Evolutionary conservation across 2,888 invertebrate genomes (phyloP).

Genomic region (Acrobasis suavella): DNA sequence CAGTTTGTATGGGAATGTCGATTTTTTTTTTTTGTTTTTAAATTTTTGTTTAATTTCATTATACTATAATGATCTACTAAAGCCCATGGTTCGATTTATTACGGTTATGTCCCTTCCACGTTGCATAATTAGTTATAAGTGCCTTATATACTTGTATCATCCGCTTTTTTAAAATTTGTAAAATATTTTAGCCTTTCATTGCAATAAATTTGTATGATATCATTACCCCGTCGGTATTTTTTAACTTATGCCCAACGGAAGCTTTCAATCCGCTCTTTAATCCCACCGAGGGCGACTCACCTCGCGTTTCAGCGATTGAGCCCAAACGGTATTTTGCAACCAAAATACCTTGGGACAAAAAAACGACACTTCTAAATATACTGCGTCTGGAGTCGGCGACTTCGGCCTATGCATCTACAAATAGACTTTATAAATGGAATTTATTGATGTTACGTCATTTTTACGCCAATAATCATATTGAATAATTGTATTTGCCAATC

Average conservation of each 20-base stretch:
- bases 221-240: no score
- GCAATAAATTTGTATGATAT: no score
- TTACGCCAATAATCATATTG: conserved; percentile 8
- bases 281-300: conserved; percentile 3
- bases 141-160: no score
- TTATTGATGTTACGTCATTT: conserved; percentile 45
- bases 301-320: conserved; percentile 23
- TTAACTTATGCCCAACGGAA: neutral
- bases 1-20: no score
- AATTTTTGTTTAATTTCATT: no score
- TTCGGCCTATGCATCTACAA: conserved; percentile 45
- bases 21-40: no score
- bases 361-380: conserved; percentile 60
- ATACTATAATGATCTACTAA: no score
- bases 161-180: no score
- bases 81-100: no score
- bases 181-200: no score
- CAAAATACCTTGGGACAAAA: conserved; percentile 62
- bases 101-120: no score
- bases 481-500: neutral
- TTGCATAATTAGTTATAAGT: no score
- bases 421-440: conserved; percentile 57
- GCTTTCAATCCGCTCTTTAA: neutral
- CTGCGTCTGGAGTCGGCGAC: conserved; percentile 52
- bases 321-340: conserved; percentile 61